Conservation (phyloP, 2,797 vertebrate species). For the Lerista edwardsae region DNA sequence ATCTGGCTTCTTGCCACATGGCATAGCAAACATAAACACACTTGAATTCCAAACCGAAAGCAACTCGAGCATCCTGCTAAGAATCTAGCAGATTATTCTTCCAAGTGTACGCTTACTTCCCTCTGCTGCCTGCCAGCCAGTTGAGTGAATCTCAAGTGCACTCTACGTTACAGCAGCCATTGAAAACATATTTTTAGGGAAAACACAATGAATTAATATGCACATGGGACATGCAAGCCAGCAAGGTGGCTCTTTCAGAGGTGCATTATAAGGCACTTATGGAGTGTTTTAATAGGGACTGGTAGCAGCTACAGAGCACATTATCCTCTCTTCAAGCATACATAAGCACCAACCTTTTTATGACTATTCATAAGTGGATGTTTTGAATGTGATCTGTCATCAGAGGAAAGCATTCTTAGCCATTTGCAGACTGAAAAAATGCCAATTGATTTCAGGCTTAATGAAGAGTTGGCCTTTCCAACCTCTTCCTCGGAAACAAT, state of each 20-base stretch:
- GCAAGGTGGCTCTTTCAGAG: constrained; percentile 12
- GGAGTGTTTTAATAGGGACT: neutral
- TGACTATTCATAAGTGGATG: neutral
- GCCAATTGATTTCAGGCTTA: neutral
- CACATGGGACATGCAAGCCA: constrained; percentile 9
- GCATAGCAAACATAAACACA: constrained; percentile 7
- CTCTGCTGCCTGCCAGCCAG: constrained; percentile 1
- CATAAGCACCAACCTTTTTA: neutral
- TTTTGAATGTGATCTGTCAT: neutral
- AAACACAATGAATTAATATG: constrained; percentile 21
- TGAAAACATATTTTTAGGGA: constrained; percentile 17
- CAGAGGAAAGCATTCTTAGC: neutral
- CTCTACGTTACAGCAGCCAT: constrained; percentile 16
- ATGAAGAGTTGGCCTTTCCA: neutral
- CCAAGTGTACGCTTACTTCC: neutral
- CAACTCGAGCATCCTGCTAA: neutral
- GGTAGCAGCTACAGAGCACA: neutral
- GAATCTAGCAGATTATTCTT: constrained; percentile 18
- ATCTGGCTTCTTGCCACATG: constrained; percentile 10
- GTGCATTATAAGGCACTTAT: constrained; percentile 1
- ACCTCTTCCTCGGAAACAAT: neutral
- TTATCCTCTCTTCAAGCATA: neutral
- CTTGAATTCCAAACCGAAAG: constrained; percentile 13
- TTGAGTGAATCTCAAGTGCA: constrained; percentile 28
- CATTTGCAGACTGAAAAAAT: neutral